Base-by-base conservation (phyloP, 2,888 invertebrate genomes). In the Chromoteleia sp. region DNA sequence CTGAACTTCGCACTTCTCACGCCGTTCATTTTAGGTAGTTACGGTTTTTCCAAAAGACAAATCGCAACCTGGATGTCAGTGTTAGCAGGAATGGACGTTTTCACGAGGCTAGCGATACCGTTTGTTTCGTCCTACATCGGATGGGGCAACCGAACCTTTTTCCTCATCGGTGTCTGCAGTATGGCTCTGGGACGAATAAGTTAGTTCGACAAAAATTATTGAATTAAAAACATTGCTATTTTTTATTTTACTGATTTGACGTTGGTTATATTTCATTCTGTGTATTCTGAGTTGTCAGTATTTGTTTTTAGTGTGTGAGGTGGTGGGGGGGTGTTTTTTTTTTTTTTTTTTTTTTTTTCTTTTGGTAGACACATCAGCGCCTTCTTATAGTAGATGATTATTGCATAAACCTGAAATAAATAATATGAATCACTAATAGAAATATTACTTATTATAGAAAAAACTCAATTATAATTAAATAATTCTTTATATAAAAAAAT, bases 1-100 rank as follows among this genome's bases (percentile, higher is more conserved):
- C 86, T 95, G 4, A 96, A 96, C 88, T 96, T 96, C 88, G 95
- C 95, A 0, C 93, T 96, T 56, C 87, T 96, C 56, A 95, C 95
- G 0, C 95, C 96, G 0, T 95, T 96, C 82, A 95, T 96, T 84
- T 91, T 96, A n/a, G 93, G 93, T 14, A 96, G 95, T 86, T 95
- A 94, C 85, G 94, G 94, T 0, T 94, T 95, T 85, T 91, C 91
- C 0, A 93, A 93, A 84, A 86, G 92, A 2, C 92, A 95, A 90
- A 94, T 94, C 0, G 95, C 96, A 0, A 91, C 94, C 10, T 94
- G 94, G 61, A 95, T 96, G 95, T 95, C 96, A 0, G 90, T 95
- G 43, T 92, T 96, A 79, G 95, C 94, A 2, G 94, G 94, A 21
- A 92, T 94, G 41, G 96, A 96, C 86, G 94, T 95, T 29, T 90